Conservation (phyloP, 2,888 invertebrate genomes). For the Nymphalis urticae region DNA sequence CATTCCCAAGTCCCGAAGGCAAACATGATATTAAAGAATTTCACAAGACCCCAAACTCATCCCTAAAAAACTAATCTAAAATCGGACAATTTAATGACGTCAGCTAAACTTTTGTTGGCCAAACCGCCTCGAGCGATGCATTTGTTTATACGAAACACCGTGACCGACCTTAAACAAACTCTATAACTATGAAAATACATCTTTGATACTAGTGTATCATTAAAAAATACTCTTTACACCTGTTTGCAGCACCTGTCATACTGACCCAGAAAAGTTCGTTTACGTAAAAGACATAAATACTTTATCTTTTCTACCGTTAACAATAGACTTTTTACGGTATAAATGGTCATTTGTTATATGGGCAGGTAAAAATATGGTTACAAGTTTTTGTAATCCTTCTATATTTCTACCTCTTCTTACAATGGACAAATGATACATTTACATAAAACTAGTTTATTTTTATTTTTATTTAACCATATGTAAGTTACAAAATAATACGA, state of each 20-base stretch:
- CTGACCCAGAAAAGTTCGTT: conserved; percentile 54
- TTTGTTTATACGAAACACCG: conserved; percentile 62
- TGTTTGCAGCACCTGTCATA: conserved; percentile 61
- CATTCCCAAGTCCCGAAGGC: conserved; percentile 52
- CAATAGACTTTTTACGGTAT: conserved; percentile 46
- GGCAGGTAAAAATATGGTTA: conserved; percentile 16
- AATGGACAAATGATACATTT: no score
- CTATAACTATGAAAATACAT: conserved; percentile 54
- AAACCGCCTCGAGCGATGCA: conserved; percentile 53
- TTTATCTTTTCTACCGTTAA: conserved; percentile 43
- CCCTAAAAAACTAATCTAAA: conserved; percentile 68
- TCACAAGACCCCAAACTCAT: conserved; percentile 56
- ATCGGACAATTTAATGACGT: conserved; percentile 70
- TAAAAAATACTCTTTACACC: conserved; percentile 36
- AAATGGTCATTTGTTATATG: conserved; percentile 11
- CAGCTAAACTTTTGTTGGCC: conserved; percentile 63
- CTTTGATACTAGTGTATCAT: conserved; percentile 50
- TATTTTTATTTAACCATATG: no score
- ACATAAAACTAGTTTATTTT: no score
- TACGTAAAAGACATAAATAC: conserved; percentile 18
- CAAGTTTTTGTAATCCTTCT: not conserved
- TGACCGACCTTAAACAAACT: conserved; percentile 78
- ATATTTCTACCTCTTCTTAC: no score
- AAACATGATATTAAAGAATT: conserved; percentile 63
- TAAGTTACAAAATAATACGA: no score